phyloP scores from a whole-genome alignment of 37 sponge, comb jelly and placozoan species.

The Cladorhizidae sp. region DNA sequence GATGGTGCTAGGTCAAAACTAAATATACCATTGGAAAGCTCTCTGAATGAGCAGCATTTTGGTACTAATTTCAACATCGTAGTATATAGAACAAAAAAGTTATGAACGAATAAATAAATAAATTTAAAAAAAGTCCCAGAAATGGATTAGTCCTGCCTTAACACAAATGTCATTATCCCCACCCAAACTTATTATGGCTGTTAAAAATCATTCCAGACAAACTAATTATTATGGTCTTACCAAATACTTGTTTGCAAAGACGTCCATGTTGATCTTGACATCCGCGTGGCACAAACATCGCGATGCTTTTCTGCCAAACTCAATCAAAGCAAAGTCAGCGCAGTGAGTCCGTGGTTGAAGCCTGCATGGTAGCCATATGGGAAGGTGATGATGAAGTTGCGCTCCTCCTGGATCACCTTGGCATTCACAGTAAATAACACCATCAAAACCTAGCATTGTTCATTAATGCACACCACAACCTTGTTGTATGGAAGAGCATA shows the following conservation, averaged over 20 bases:
- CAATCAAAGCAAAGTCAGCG: constrained; percentile 98
- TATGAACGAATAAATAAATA: no score
- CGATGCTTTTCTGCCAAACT: constrained; percentile 86
- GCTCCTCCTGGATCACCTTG: constrained; percentile 84
- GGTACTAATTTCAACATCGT: no score
- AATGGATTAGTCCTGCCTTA: no score
- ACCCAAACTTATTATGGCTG: not conserved
- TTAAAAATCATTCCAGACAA: no score
- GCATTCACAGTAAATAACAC: not conserved
- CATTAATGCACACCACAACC: constrained; percentile 12
- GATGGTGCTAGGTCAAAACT: no score
- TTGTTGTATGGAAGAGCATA: constrained; percentile 90
- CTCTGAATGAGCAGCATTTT: no score
- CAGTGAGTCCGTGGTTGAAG: constrained; percentile 93
- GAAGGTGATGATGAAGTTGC: constrained; percentile 95
- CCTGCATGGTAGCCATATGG: constrained; percentile 96
- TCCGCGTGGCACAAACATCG: constrained; percentile 85
- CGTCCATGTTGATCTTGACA: constrained; percentile 95
- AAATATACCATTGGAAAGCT: no score
- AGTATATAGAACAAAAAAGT: no score
- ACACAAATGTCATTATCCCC: no score
- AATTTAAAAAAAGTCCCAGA: no score
- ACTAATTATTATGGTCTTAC: not conserved
- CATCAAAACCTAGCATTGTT: not conserved
- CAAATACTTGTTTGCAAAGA: constrained; percentile 81